Percentiles rank a stretch among this genome's conserved stretches.
These are phyloP conservation scores for Hippopotamus amphibius DNA, from an alignment of 2,113 vertebrate species.

Conservation along the genomic window DNA sequence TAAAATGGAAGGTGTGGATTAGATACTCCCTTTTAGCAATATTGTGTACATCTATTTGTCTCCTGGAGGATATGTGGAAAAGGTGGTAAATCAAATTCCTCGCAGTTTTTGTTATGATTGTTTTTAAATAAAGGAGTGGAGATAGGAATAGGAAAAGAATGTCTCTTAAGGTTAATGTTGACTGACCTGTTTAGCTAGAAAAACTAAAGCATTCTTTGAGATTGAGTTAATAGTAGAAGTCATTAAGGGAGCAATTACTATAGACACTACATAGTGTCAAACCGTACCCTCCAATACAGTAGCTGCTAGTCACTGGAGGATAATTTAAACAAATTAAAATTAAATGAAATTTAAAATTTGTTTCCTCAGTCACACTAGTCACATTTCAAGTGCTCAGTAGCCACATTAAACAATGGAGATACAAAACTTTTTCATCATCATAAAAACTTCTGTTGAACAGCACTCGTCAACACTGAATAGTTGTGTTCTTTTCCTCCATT, in stretches of 20 bases:
- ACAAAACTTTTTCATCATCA: neutral
- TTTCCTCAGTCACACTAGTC: neutral
- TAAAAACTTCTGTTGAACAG: neutral
- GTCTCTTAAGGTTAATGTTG: slow-evolving; percentile 25
- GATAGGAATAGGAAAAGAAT: slow-evolving; percentile 10
- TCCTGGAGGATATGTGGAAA: neutral
- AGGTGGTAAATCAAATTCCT: slow-evolving; percentile 15
- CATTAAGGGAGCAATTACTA: slow-evolving; percentile 23
- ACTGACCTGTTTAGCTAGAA: slow-evolving; percentile 28
- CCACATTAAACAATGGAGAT: neutral
- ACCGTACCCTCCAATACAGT: neutral
- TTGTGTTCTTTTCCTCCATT: slow-evolving; percentile 19
- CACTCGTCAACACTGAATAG: neutral
- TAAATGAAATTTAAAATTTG: slow-evolving; percentile 48
- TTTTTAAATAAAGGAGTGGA: neutral
- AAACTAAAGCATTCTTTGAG: slow-evolving; percentile 48
- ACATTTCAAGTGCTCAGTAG: slow-evolving; percentile 31
- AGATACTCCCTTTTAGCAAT: neutral
- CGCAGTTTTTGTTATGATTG: neutral
- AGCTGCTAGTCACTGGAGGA: neutral
- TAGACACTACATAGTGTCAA: neutral
- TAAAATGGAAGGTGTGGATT: neutral
- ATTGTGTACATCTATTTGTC: neutral
- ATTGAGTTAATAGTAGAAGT: neutral
- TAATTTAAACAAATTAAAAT: slow-evolving; percentile 14